These are phyloP conservation scores for Zygothrica quintamaculata DNA, from an alignment of 2,888 invertebrate species.

Conservation along the genomic window DNA sequence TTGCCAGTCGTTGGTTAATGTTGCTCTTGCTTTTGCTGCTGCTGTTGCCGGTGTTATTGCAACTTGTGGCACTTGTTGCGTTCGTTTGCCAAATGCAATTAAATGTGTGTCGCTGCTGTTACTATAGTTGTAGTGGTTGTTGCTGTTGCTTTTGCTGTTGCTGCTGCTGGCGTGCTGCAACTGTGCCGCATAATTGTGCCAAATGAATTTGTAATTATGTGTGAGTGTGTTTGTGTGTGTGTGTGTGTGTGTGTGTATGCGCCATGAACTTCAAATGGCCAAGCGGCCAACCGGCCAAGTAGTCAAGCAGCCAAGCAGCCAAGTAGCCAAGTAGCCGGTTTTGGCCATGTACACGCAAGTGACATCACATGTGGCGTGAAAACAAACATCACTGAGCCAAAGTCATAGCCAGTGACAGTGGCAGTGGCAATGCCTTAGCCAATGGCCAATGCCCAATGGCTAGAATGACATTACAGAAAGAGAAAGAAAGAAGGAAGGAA, in stretches of 20 bases:
- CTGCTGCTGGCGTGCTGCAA: constrained; percentile 43
- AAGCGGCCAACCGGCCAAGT: constrained; percentile 5
- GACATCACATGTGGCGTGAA: constrained; percentile 67
- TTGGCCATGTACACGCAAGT: constrained; percentile 64
- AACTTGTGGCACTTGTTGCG: constrained; percentile 63
- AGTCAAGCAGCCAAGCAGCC: constrained; percentile 6
- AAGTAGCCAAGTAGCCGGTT: constrained; percentile 50
- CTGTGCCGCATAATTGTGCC: constrained; percentile 78
- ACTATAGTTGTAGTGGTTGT: constrained; percentile 9
- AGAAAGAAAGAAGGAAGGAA: constrained; percentile 17
- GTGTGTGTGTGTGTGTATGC: constrained; percentile 24
- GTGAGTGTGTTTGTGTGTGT: constrained; percentile 13
- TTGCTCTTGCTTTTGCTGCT: constrained; percentile 1
- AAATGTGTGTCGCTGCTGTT: constrained; percentile 68
- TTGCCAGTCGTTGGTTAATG: background rate
- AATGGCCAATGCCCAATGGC: constrained; percentile 12
- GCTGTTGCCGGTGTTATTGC: constrained; percentile 10
- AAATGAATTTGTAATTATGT: constrained; percentile 79
- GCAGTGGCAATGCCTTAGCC: constrained; percentile 30
- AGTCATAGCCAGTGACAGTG: constrained; percentile 29
- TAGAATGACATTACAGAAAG: constrained; percentile 67
- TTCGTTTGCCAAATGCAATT: constrained; percentile 76
- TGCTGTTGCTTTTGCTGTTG: constrained; percentile 12
- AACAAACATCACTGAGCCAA: constrained; percentile 37
- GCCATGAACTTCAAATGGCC: constrained; percentile 68